Base-by-base conservation (phyloP, 2,113 vertebrate species). In the Gopherus evgoodei region DNA sequence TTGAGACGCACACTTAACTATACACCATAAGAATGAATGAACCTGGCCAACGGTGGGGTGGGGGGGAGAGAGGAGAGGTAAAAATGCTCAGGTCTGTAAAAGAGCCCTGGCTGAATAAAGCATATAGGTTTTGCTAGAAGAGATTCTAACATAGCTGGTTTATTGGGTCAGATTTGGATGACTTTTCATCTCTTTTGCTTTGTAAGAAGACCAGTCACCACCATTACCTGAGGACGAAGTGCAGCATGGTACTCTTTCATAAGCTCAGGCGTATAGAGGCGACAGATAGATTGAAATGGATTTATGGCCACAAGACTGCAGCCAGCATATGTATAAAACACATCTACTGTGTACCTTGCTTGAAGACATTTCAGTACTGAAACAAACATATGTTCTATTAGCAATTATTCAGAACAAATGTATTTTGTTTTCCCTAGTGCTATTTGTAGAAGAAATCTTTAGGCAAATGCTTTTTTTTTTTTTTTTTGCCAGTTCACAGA, bases 301-400 rank as follows among this genome's bases (percentile, higher is more conserved):
- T 99, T 99, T 62, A 99, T 98, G 90, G 99, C 99, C 96, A 99
- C 99, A 91, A 99, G 97, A 53, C 99, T 99, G 97, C 99, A 99
- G 95, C 99, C 99, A 88, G 99, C 99, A 83, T 99, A 99, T 80
- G 99, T 99, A 83, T 99, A 99, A 97, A 99, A 99, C 59, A 98
- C 96, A 81, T 98, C 98, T 3, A 91, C 95, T 3, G 83, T 93
- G 53, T 99, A 99, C 96, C 99, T 99, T 96, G 98, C 99, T 98
- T 99, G 99, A 91, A 99, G 98, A 94, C 99, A 99, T 98, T 98
- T 99, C 97, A 99, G 95, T 93, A 99, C 99, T 99, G 95, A 97
- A 95, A 97, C 62, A 88, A 87, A 97, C n/a, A 96, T 19, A 81
- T 52, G 38, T 89, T 86, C 91, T 96, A 86, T 95, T 89, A 97